These are phyloP conservation scores for Petrosia ficiformis DNA, from an alignment of 37 sponge, comb jelly and placozoan genomes.

Conservation along the genomic window DNA sequence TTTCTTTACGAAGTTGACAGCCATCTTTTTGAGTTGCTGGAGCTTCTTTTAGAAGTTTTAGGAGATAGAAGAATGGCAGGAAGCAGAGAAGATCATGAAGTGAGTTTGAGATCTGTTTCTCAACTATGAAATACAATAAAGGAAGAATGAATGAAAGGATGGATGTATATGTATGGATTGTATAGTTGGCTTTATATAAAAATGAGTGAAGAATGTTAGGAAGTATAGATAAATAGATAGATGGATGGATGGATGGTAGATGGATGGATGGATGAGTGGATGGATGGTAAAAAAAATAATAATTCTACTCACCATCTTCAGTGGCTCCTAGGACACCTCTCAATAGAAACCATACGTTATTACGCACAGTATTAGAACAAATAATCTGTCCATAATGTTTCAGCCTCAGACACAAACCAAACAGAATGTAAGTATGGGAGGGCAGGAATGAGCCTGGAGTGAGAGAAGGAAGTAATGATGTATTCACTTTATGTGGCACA, in stretches of 20 bases:
- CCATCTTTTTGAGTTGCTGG: slow-evolving; percentile 15
- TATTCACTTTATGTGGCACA: background rate
- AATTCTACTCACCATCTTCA: background rate
- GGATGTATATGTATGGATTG: background rate
- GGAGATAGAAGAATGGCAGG: slow-evolving; percentile 56
- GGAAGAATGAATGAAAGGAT: background rate
- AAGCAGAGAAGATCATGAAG: slow-evolving; percentile 29
- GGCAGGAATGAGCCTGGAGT: slow-evolving; percentile 33
- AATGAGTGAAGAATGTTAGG: too few species aligned
- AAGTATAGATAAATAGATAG: too few species aligned
- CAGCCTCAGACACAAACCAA: slow-evolving; percentile 60
- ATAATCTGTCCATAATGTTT: slow-evolving; percentile 26
- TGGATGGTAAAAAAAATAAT: background rate
- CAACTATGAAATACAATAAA: background rate
- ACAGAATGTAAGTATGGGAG: slow-evolving; percentile 54
- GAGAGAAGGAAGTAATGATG: background rate
- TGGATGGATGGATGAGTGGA: background rate
- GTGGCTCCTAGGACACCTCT: slow-evolving; percentile 55
- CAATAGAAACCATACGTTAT: slow-evolving; percentile 19
- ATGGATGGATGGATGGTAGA: too few species aligned
- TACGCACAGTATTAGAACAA: background rate
- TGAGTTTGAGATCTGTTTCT: slow-evolving; percentile 13
- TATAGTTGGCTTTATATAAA: background rate
- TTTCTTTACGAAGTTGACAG: slow-evolving; percentile 3
- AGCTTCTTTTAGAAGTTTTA: slow-evolving; percentile 10